A percentile compares a stretch with the other conserved stretches of the same genome.
Conservation (phyloP, 1,140 invertebrate species). For the Drosophila nikananu region DNA sequence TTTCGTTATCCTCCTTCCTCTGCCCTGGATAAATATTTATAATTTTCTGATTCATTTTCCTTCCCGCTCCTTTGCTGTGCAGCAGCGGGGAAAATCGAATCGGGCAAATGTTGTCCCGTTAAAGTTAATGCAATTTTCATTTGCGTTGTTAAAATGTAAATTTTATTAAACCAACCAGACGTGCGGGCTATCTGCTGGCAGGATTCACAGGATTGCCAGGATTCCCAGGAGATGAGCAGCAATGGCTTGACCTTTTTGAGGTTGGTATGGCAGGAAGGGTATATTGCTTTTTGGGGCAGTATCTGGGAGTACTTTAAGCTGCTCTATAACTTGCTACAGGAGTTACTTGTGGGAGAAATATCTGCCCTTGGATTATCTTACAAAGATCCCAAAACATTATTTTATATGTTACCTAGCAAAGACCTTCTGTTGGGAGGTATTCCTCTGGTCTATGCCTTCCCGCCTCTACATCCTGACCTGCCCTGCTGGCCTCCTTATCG, state of each 20-base stretch:
- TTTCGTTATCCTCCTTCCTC: not conserved
- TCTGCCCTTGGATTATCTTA: not conserved
- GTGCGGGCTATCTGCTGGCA: constrained; percentile 45
- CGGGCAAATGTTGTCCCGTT: constrained; percentile 54
- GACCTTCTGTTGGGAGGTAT: not conserved
- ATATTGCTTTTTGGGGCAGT: too few relatives aligned
- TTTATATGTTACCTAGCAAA: too few relatives aligned
- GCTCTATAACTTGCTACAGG: not conserved
- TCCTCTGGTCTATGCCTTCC: not conserved
- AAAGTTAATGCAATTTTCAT: constrained; percentile 73
- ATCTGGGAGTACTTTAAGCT: not conserved
- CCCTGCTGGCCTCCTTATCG: constrained; percentile 33
- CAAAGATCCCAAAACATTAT: not conserved
- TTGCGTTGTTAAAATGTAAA: constrained; percentile 73
- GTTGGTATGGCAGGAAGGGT: not conserved
- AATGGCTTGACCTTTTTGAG: constrained; percentile 40
- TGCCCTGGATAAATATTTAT: constrained; percentile 41
- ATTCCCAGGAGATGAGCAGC: constrained; percentile 8
- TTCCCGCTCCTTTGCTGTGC: not conserved
- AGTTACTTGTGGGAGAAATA: not conserved
- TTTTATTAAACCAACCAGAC: constrained; percentile 73
- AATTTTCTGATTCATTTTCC: constrained; percentile 51
- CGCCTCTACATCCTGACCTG: not conserved
- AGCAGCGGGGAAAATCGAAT: constrained; percentile 43
- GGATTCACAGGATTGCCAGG: not conserved